These are phyloP conservation scores for Hylyphantes graminicola DNA, from an alignment of 1,140 invertebrate genomes.

Conservation along the genomic window DNA sequence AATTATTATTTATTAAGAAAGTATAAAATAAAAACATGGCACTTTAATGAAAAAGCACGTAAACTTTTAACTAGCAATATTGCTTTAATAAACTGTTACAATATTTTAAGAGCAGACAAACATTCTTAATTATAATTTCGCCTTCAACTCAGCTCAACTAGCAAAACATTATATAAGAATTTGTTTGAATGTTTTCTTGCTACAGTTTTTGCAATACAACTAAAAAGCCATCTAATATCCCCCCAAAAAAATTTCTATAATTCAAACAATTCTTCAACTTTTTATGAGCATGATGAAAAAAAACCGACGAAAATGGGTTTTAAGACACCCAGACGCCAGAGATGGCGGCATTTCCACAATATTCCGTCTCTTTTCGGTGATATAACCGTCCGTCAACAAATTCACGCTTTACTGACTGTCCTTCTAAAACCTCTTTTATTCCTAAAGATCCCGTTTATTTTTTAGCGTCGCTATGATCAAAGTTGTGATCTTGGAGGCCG, in stretches of 20 bases:
- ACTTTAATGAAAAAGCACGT: no score
- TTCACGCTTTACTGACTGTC: slow-evolving; percentile 41
- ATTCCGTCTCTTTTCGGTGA: slow-evolving; percentile 30
- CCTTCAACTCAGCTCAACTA: background rate
- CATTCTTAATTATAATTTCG: no score
- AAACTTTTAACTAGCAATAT: no score
- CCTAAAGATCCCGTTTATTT: background rate
- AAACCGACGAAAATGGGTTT: slow-evolving; percentile 8
- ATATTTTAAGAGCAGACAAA: no score
- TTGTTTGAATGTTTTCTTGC: background rate
- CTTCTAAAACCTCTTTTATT: background rate
- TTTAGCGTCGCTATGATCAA: no score
- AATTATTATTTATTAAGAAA: no score
- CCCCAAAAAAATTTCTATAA: slow-evolving; percentile 13
- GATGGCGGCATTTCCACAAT: slow-evolving; percentile 12
- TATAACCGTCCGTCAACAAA: slow-evolving; percentile 33
- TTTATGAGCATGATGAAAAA: background rate
- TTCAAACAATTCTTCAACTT: background rate
- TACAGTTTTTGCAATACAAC: background rate
- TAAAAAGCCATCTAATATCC: background rate
- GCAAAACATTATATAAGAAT: background rate
- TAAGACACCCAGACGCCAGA: slow-evolving; percentile 22
- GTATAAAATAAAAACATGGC: no score
- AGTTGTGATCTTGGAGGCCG: no score
- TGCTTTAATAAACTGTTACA: no score